phyloP scores from a whole-genome alignment of 2,113 vertebrate species.

The Percopsis transmontana region DNA sequence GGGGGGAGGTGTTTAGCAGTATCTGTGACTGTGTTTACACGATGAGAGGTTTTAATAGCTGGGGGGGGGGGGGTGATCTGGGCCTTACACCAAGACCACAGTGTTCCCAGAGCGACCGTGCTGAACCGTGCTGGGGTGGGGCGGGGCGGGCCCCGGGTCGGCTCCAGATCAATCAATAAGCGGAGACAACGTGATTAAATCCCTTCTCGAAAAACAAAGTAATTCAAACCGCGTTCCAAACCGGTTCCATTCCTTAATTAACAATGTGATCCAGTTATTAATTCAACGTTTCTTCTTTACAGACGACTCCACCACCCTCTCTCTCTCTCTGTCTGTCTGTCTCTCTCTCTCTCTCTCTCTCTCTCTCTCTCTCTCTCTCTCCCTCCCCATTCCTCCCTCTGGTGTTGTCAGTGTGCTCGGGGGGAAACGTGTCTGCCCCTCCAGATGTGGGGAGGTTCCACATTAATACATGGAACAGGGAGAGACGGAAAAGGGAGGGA shows the following conservation, averaged over 20 bases:
- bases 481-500: conserved; percentile 13
- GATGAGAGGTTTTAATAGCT: conserved; percentile 20
- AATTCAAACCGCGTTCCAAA: conserved; percentile 9
- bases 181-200: background rate
- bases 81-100: background rate
- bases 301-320: conserved; percentile 18
- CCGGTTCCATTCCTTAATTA: conserved; percentile 30
- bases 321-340: background rate
- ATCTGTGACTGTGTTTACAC: conserved; percentile 47
- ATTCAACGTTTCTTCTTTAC: conserved; percentile 15
- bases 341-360: too few relatives aligned
- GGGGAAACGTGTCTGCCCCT: background rate
- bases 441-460: conserved; percentile 53
- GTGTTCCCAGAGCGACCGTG: too few relatives aligned
- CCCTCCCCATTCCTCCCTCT: too few relatives aligned
- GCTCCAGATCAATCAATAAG: background rate
- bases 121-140: background rate
- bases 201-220: conserved; percentile 13
- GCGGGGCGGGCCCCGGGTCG: too few relatives aligned
- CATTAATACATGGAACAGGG: conserved; percentile 39
- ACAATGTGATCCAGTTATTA: conserved; percentile 21
- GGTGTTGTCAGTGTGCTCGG: background rate
- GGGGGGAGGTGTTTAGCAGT: conserved; percentile 49
- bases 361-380: too few relatives aligned
- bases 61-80: conserved; percentile 8